These are phyloP conservation scores for Microcebus griseorufus DNA, from an alignment of 2,113 vertebrate species.

Conservation along the genomic window DNA sequence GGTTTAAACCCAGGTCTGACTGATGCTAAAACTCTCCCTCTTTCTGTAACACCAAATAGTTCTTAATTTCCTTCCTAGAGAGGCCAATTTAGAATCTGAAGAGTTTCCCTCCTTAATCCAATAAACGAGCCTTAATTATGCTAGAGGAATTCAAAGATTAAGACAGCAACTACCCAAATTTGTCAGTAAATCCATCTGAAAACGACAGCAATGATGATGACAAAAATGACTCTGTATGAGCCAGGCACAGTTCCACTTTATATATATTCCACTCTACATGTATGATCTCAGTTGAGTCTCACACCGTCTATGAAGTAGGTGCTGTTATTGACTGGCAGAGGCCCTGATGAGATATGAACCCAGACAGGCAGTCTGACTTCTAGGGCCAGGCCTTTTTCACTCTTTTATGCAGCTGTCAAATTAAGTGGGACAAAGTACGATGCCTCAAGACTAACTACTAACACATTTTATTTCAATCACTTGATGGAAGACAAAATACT, in stretches of 20 bases:
- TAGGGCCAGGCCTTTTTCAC: neutral
- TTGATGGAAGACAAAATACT: neutral
- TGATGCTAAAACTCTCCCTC: neutral
- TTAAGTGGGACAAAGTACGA: neutral
- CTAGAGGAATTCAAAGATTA: neutral
- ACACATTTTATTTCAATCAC: neutral
- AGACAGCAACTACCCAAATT: neutral
- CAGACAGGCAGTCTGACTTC: neutral
- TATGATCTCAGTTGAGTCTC: neutral
- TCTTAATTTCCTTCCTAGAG: neutral
- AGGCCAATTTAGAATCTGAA: neutral
- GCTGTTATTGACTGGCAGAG: neutral
- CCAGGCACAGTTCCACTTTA: neutral
- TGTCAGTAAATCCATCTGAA: neutral
- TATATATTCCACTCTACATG: fast-evolving
- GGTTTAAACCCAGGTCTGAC: neutral
- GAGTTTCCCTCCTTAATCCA: neutral
- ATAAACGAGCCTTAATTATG: neutral
- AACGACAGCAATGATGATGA: neutral
- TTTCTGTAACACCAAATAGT: neutral
- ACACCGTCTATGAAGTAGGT: neutral
- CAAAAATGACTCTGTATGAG: neutral
- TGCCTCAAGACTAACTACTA: neutral
- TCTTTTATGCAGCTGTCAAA: neutral
- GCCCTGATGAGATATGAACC: neutral